Evolutionary conservation across 2,888 invertebrate genomes (phyloP).

Genomic region (Bedellia somnulentella): DNA sequence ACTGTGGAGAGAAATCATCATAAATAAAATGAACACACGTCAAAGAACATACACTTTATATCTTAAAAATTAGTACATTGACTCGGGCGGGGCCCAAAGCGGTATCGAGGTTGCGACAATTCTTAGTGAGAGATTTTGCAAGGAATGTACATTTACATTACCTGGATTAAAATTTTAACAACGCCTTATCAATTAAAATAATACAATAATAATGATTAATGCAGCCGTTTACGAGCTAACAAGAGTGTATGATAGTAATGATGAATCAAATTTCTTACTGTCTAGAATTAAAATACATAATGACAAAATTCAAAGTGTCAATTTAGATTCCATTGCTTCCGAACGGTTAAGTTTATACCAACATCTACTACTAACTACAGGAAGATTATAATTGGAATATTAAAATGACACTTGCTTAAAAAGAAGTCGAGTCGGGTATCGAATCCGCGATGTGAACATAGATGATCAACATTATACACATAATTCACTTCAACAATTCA

Average conservation of each 20-base stretch:
- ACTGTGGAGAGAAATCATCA: slow-evolving; percentile 53
- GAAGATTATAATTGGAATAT: slow-evolving; percentile 1
- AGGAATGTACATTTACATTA: slow-evolving; percentile 25
- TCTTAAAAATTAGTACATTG: slow-evolving; percentile 55
- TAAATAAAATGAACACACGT: slow-evolving; percentile 55
- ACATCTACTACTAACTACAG: neutral
- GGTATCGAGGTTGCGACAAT: too few species aligned
- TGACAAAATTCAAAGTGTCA: slow-evolving; percentile 2
- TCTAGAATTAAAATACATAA: too few species aligned
- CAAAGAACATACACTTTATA: slow-evolving; percentile 61
- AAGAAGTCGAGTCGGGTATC: too few species aligned
- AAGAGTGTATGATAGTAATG: too few species aligned
- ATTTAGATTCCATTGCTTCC: neutral
- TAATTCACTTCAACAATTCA: slow-evolving; percentile 33
- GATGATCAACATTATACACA: too few species aligned
- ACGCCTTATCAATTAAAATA: too few species aligned
- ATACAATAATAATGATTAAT: too few species aligned
- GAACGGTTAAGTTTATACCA: too few species aligned
- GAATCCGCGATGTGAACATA: too few species aligned
- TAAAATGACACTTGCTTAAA: neutral
- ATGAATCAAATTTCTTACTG: too few species aligned
- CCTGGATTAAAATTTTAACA: too few species aligned
- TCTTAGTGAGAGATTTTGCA: neutral
- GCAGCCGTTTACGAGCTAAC: too few species aligned
- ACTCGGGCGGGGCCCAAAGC: slow-evolving; percentile 16